Conservation (phyloP, 1,140 invertebrate species). For the Pachyrhynchus sulphureomaculatus region DNA sequence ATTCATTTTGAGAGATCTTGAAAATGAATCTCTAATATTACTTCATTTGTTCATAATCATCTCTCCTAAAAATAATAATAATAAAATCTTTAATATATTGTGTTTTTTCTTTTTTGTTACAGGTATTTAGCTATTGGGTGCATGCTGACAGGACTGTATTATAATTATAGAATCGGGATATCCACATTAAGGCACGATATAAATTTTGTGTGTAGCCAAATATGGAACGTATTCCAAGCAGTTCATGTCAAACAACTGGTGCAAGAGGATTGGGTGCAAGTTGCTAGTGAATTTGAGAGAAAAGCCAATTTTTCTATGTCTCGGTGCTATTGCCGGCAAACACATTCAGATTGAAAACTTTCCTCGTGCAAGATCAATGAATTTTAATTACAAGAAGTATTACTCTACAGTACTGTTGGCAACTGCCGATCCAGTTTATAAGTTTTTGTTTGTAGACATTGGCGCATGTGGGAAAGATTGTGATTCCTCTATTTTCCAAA, state of each 20-base stretch:
- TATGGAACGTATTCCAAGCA: slow-evolving; percentile 40
- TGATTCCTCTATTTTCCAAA: slow-evolving; percentile 22
- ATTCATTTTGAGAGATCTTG: slow-evolving; percentile 33
- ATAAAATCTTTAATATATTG: slow-evolving; percentile 26
- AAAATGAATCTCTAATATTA: slow-evolving; percentile 29
- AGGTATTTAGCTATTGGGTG: slow-evolving; percentile 45
- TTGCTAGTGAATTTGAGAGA: slow-evolving; percentile 40
- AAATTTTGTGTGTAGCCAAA: slow-evolving; percentile 39
- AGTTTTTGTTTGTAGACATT: slow-evolving; percentile 49
- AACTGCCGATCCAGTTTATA: slow-evolving; percentile 48
- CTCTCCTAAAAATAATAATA: slow-evolving; percentile 13
- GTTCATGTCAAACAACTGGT: slow-evolving; percentile 36
- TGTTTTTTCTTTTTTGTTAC: slow-evolving; percentile 40
- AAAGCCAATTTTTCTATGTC: slow-evolving; percentile 46
- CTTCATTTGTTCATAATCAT: slow-evolving; percentile 6
- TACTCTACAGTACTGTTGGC: slow-evolving; percentile 41
- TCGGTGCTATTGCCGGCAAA: too few relatives aligned
- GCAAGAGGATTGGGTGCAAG: too few relatives aligned
- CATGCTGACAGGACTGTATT: slow-evolving; percentile 45
- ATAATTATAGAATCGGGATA: slow-evolving; percentile 44
- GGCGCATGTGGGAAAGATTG: slow-evolving; percentile 43
- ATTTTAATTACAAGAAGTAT: slow-evolving; percentile 50
- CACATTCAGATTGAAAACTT: slow-evolving; percentile 46
- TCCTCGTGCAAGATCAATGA: slow-evolving; percentile 40
- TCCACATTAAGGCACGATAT: slow-evolving; percentile 42